A percentile compares a stretch with the other conserved stretches of the same genome.
phyloP scores from a whole-genome alignment of 2,888 invertebrate genomes.

The Theristus sp. region DNA sequence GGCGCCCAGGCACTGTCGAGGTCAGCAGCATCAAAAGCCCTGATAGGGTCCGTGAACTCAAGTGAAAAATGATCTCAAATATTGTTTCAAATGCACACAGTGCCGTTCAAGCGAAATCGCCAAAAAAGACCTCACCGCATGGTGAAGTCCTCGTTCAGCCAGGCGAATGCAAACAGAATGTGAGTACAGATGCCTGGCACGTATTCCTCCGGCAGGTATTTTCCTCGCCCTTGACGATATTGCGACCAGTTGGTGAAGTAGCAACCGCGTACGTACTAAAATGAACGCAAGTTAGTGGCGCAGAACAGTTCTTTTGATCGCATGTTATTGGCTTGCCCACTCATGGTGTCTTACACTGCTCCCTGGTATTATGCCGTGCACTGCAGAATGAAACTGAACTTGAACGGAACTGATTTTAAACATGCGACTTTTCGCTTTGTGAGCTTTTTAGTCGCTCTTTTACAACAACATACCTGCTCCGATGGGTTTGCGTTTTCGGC shows the following conservation, averaged over 20 bases:
- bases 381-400: too few relatives aligned
- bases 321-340: too few relatives aligned
- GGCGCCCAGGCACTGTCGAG: constrained; percentile 63
- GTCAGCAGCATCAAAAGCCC: constrained; percentile 28
- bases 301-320: too few relatives aligned
- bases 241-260: constrained; percentile 98
- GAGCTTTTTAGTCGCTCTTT: too few relatives aligned
- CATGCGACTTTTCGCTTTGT: too few relatives aligned
- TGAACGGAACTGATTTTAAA: too few relatives aligned
- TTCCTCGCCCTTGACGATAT: constrained; percentile 70
- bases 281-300: background rate
- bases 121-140: constrained; percentile 13
- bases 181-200: constrained; percentile 84
- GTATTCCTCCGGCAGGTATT: constrained; percentile 82
- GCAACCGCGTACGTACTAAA: constrained; percentile 44
- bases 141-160: constrained; percentile 65
- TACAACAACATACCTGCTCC: too few relatives aligned
- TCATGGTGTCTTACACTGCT: too few relatives aligned
- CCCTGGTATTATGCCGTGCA: too few relatives aligned
- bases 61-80: too few relatives aligned
- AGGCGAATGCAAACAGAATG: constrained; percentile 89
- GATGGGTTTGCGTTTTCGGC: too few relatives aligned
- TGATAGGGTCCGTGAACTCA: too few relatives aligned
- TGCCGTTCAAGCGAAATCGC: background rate
- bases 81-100: background rate